Evolutionary conservation across 2,113 vertebrate species (phyloP).

Genomic region (Phoxinus phoxinus): DNA sequence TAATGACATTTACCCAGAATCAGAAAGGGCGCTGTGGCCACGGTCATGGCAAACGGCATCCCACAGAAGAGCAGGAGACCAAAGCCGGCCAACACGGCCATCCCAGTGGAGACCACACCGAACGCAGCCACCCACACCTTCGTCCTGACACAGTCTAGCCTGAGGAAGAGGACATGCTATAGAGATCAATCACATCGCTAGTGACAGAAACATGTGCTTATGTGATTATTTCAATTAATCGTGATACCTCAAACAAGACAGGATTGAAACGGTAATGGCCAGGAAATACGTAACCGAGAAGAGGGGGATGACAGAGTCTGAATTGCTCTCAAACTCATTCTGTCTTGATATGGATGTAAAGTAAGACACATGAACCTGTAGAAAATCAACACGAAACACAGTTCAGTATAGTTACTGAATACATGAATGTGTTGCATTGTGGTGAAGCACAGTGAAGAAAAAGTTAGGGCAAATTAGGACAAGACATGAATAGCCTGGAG

Average conservation of each 20-base stretch:
- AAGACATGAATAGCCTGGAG: background rate
- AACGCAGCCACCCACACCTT: slow-evolving; percentile 60
- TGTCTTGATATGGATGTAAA: slow-evolving; percentile 77
- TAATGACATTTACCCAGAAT: slow-evolving; percentile 70
- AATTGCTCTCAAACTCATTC: slow-evolving; percentile 71
- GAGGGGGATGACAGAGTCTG: slow-evolving; percentile 69
- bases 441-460: background rate
- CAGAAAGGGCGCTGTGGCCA: slow-evolving; percentile 75
- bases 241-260: slow-evolving; percentile 77
- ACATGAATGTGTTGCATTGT: background rate
- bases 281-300: slow-evolving; percentile 72
- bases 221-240: background rate
- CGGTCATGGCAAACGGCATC: slow-evolving; percentile 74
- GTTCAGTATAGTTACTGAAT: background rate
- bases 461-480: background rate
- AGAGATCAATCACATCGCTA: slow-evolving; percentile 31
- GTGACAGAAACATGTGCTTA: background rate
- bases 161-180: slow-evolving; percentile 29
- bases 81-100: slow-evolving; percentile 76
- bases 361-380: slow-evolving; percentile 56
- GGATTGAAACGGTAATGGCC: slow-evolving; percentile 71
- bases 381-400: background rate
- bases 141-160: slow-evolving; percentile 66
- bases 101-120: slow-evolving; percentile 70
- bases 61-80: slow-evolving; percentile 76